Conservation (phyloP, 2,888 invertebrate species). For the Rhyacophila evoluta region DNA sequence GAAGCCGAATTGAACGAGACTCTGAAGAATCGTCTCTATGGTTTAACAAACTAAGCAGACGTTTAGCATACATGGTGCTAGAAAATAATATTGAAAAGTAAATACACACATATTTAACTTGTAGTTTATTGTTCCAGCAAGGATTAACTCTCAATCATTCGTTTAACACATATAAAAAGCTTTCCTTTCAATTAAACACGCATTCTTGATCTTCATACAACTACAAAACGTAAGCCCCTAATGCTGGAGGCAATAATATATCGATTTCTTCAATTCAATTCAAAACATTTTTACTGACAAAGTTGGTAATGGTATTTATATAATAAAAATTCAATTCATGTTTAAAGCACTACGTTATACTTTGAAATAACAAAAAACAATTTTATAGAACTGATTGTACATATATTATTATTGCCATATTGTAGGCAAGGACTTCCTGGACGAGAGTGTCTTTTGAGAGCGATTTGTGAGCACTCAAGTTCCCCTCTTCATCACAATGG, state of each 20-base stretch:
- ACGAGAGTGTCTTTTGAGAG: constrained; percentile 72
- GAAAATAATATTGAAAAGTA: constrained; percentile 68
- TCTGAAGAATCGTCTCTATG: constrained; percentile 56
- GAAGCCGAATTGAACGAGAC: constrained; percentile 56
- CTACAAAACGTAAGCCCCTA: too few species aligned
- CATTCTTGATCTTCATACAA: too few species aligned
- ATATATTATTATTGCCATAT: not conserved
- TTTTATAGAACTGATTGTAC: not conserved
- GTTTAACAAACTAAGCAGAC: constrained; percentile 60
- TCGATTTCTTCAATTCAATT: too few species aligned
- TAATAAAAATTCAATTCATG: too few species aligned
- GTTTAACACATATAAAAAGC: too few species aligned
- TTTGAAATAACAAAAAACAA: too few species aligned
- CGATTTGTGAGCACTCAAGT: constrained; percentile 76
- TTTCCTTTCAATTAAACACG: too few species aligned
- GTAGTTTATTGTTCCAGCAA: too few species aligned
- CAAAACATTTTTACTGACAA: too few species aligned
- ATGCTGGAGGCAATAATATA: too few species aligned
- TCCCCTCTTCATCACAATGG: constrained; percentile 72
- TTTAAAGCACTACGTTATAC: too few species aligned
- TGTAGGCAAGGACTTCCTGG: constrained; percentile 72
- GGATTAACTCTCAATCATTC: not conserved
- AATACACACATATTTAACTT: constrained; percentile 53
- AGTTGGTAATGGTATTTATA: too few species aligned
- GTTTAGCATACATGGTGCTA: constrained; percentile 63